Evolutionary conservation across 2,888 invertebrate genomes (phyloP).

Genomic region (Agrochola litura): DNA sequence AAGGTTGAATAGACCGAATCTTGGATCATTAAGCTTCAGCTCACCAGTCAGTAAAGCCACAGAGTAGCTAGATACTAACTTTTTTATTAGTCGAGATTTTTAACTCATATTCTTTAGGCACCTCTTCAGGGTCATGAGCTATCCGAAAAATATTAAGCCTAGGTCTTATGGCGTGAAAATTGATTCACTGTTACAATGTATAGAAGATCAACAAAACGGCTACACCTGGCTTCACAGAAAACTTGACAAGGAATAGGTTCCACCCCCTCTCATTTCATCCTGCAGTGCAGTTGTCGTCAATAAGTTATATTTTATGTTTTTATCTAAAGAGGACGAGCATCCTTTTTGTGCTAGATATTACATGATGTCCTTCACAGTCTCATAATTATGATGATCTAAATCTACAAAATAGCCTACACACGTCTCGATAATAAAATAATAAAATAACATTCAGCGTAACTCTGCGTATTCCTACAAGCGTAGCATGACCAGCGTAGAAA

Average conservation of each 20-base stretch:
- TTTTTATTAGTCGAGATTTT: too few relatives aligned
- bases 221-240: too few relatives aligned
- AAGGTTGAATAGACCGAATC: neutral
- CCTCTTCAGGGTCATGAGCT: too few relatives aligned
- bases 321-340: slow-evolving; percentile 22
- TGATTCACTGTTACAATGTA: too few relatives aligned
- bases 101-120: too few relatives aligned
- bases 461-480: neutral
- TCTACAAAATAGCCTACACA: neutral
- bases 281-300: slow-evolving; percentile 4
- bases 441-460: neutral
- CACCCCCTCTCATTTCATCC: neutral
- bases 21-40: neutral
- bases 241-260: neutral
- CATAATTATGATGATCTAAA: neutral
- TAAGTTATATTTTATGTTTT: neutral
- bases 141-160: too few relatives aligned
- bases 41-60: neutral
- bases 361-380: neutral
- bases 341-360: neutral
- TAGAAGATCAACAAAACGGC: neutral
- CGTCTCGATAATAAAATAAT: too few relatives aligned
- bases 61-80: neutral
- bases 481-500: too few relatives aligned
- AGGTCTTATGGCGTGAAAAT: too few relatives aligned